phyloP scores from a whole-genome alignment of 2,113 vertebrate species.

The Acanthochromis polyacanthus region DNA sequence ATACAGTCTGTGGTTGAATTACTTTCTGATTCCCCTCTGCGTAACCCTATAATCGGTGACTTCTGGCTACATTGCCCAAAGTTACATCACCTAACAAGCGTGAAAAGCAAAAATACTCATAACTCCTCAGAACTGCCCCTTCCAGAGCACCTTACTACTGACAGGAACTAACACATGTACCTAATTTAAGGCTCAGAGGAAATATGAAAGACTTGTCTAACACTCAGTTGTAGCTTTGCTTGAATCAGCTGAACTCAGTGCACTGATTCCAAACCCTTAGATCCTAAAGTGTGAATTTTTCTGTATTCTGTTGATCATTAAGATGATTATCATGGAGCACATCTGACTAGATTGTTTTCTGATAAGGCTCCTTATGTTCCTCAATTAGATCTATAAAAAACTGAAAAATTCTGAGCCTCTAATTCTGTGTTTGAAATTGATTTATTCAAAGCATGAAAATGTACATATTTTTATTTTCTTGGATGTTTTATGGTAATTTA shows the following conservation, averaged over 20 bases:
- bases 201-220: conserved; percentile 48
- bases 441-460: conserved; percentile 66
- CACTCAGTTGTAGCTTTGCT: background rate
- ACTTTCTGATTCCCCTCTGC: too few relatives aligned
- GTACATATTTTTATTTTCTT: conserved; percentile 73
- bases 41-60: too few relatives aligned
- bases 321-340: conserved; percentile 49
- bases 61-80: too few relatives aligned
- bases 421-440: conserved; percentile 55
- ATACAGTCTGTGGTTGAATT: too few relatives aligned
- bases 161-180: background rate
- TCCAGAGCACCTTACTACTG: conserved; percentile 11
- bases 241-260: conserved; percentile 25
- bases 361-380: conserved; percentile 65
- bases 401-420: conserved; percentile 27
- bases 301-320: conserved; percentile 55
- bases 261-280: conserved; percentile 27
- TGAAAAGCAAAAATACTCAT: too few relatives aligned
- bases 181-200: conserved; percentile 14
- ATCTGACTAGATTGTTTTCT: conserved; percentile 44
- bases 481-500: conserved; percentile 75
- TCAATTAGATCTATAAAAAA: conserved; percentile 57
- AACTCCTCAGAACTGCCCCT: too few relatives aligned
- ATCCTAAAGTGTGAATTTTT: conserved; percentile 47
- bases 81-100: too few relatives aligned